Evolutionary conservation across 1,140 invertebrate genomes (phyloP), one percentile per base, ranked within the genome.

Genomic region (Ceratina japonica): DNA sequence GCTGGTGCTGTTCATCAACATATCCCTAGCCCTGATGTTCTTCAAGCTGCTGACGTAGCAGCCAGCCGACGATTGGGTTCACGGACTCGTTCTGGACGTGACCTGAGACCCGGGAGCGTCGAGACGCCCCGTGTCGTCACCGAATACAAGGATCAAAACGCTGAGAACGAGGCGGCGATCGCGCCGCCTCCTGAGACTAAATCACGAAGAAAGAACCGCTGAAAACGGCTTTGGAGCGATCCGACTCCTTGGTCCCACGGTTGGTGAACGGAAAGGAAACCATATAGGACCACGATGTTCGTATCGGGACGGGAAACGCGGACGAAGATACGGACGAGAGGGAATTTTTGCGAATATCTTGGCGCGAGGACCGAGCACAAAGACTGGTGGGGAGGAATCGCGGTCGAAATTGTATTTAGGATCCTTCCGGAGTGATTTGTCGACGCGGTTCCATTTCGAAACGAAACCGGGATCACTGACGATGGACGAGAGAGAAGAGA

Each of bases 1-100:
- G 93, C 94, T 99, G 90, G 97, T 99, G 82, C 95, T 99, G 84
- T 97, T 99, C 93, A 95, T 99, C 93, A 99, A 99, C 94, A 96
- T 99, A 92, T 97, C 97, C 86, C 94, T 99, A 94, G 98, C 97
- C 89, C 96, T 98, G 92, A 97, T 99, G 95, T 99, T 99, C 94
- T 97, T 98, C 94, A 98, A 99, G 93, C 94, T 99, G 93, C 94
- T 98, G 84, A 98, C 97, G 95, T 98, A 97, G 96, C 91, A 92
- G 88, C 84, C 89, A 81, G 87, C 81, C 85, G 83, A 85, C 79
- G 75, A 84, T 84, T 81, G 82, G 81, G 87, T 89, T 85, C 84
- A 88, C 88, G 86, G 86, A 85, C 90, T 87, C 87, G 87, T 88
- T 77, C 75, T 91, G 73, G 89, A 91, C 87, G 87, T 89, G 80